These are phyloP conservation scores for Megaceryle alcyon DNA, from an alignment of 2,797 vertebrate species.

Conservation along the genomic window DNA sequence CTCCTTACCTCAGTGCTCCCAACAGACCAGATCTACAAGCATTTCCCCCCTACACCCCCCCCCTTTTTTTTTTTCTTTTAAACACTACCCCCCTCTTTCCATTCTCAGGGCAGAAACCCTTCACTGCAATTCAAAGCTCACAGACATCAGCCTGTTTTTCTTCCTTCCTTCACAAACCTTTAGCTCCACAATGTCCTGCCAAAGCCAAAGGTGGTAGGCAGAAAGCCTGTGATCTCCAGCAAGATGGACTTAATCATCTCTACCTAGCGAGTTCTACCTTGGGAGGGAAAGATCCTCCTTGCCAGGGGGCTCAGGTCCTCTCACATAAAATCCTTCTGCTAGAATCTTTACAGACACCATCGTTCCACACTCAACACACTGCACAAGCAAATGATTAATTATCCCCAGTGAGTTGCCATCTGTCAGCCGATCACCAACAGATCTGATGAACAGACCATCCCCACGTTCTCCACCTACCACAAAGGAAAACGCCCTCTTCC, in stretches of 20 bases:
- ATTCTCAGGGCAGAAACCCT: background rate
- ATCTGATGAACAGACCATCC: background rate
- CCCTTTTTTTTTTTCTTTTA: background rate
- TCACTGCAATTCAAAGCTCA: background rate
- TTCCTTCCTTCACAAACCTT: background rate
- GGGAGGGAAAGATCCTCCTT: background rate
- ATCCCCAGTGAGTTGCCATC: constrained; percentile 8
- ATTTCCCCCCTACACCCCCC: fast-evolving
- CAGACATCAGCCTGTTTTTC: background rate
- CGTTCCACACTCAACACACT: background rate
- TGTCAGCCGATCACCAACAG: background rate
- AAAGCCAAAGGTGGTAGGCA: background rate
- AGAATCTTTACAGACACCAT: background rate
- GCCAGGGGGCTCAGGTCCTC: background rate
- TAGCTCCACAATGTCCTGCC: background rate
- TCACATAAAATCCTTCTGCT: background rate
- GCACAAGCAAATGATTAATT: background rate
- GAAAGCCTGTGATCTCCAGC: background rate
- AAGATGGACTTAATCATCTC: background rate
- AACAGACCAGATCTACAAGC: fast-evolving
- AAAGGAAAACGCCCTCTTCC: background rate
- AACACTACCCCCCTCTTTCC: background rate
- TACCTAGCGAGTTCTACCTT: background rate
- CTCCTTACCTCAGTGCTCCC: background rate
- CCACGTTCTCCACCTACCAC: background rate